phyloP scores from a whole-genome alignment of 1,140 invertebrate species.

The Gonioctena quinquepunctata region DNA sequence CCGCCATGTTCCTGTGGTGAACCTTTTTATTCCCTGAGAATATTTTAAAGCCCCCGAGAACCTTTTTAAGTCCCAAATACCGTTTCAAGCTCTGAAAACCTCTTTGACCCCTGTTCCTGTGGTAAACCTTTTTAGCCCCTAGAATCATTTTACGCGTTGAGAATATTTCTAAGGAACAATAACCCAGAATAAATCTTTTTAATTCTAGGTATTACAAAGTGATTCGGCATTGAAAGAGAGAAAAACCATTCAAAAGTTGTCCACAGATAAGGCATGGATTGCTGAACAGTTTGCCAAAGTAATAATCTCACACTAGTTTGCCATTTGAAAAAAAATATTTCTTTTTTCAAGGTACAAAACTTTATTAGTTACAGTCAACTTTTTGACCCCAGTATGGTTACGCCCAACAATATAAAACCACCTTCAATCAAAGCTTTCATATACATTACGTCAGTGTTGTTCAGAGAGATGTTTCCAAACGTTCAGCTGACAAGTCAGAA shows the following conservation, averaged over 20 bases:
- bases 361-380: background rate
- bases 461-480: slow-evolving; percentile 12
- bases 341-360: slow-evolving; percentile 6
- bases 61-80: too few species aligned
- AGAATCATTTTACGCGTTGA: too few species aligned
- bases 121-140: too few species aligned
- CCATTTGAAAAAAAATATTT: background rate
- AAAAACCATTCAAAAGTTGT: slow-evolving; percentile 1
- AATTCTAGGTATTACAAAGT: background rate
- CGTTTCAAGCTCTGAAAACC: too few species aligned
- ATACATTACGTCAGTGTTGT: background rate
- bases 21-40: too few species aligned
- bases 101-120: too few species aligned
- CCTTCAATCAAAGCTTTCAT: slow-evolving; percentile 23
- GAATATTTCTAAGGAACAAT: too few species aligned
- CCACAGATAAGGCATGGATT: slow-evolving; percentile 18
- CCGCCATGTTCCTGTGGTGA: too few species aligned
- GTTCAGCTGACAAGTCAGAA: slow-evolving; percentile 19
- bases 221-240: background rate
- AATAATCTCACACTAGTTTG: background rate
- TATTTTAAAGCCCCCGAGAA: too few species aligned
- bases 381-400: slow-evolving; percentile 4
- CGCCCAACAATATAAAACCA: slow-evolving; percentile 18
- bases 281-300: slow-evolving; percentile 23
- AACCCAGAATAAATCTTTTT: too few species aligned